A percentile compares a stretch with the other conserved stretches of the same genome.
phyloP scores from a whole-genome alignment of 2,888 invertebrate genomes.

The Diadromus collaris region DNA sequence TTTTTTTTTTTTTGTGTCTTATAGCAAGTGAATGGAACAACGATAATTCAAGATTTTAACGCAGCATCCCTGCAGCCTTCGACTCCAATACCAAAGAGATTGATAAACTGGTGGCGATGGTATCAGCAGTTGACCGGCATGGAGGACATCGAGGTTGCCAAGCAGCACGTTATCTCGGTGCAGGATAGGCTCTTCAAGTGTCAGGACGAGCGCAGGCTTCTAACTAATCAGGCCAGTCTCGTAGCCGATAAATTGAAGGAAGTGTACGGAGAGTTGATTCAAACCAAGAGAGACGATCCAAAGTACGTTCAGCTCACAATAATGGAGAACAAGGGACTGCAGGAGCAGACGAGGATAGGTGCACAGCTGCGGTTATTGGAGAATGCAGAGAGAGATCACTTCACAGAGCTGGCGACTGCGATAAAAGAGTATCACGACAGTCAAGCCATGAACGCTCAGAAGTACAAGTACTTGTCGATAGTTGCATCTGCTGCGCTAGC shows the following conservation, averaged over 20 bases:
- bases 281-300: constrained; percentile 75
- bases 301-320: constrained; percentile 77
- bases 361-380: constrained; percentile 71
- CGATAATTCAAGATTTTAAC: constrained; percentile 71
- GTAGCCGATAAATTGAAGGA: constrained; percentile 74
- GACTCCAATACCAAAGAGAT: constrained; percentile 69
- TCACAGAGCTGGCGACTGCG: constrained; percentile 75
- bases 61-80: constrained; percentile 64
- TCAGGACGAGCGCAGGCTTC: constrained; percentile 71
- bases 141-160: constrained; percentile 73
- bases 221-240: constrained; percentile 66
- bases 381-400: constrained; percentile 75
- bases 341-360: constrained; percentile 72
- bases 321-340: constrained; percentile 75
- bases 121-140: constrained; percentile 76
- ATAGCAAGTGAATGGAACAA: constrained; percentile 72
- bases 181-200: constrained; percentile 76
- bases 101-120: constrained; percentile 76
- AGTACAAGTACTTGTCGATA: constrained; percentile 77
- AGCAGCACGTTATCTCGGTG: constrained; percentile 71
- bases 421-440: constrained; percentile 78
- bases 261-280: constrained; percentile 75
- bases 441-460: constrained; percentile 75
- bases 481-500: constrained; percentile 73
- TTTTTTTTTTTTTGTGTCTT: constrained; percentile 36